Conservation (phyloP, 2,797 vertebrate species). For the Epinephelus coioides region DNA sequence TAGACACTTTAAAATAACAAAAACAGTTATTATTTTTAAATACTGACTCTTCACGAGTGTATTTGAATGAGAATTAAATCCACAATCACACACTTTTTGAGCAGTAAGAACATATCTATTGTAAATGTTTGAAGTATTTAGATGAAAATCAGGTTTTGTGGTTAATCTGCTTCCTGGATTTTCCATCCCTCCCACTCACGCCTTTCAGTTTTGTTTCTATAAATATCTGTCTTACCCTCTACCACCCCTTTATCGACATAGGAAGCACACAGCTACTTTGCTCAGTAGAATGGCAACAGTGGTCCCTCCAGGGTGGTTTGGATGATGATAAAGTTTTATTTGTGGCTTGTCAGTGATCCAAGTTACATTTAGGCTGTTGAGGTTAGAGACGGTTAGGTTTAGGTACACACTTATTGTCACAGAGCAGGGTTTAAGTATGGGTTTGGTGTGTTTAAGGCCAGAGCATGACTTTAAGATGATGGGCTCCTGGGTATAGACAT, state of each 20-base stretch:
- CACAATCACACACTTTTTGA: neutral
- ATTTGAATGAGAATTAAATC: neutral
- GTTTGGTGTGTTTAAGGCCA: neutral
- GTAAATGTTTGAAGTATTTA: constrained; percentile 9
- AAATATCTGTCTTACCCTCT: neutral
- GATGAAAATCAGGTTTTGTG: neutral
- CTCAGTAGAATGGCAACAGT: neutral
- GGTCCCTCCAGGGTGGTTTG: neutral
- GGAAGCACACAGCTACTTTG: no score
- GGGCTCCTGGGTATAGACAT: no score
- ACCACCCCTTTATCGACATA: neutral
- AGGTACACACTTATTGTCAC: neutral
- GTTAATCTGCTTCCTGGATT: neutral
- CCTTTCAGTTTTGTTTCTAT: neutral
- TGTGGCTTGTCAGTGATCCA: neutral
- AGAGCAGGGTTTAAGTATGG: neutral
- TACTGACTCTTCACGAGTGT: neutral
- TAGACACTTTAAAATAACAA: neutral
- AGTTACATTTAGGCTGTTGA: neutral
- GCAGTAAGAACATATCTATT: neutral
- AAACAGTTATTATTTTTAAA: neutral
- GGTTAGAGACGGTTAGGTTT: neutral
- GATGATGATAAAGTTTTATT: neutral
- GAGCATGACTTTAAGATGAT: no score
- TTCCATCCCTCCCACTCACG: neutral